A percentile compares a stretch with the other conserved stretches of the same genome.
phyloP scores from a whole-genome alignment of 2,113 vertebrate genomes.

The zebrafish (Danio rerio) region DNA sequence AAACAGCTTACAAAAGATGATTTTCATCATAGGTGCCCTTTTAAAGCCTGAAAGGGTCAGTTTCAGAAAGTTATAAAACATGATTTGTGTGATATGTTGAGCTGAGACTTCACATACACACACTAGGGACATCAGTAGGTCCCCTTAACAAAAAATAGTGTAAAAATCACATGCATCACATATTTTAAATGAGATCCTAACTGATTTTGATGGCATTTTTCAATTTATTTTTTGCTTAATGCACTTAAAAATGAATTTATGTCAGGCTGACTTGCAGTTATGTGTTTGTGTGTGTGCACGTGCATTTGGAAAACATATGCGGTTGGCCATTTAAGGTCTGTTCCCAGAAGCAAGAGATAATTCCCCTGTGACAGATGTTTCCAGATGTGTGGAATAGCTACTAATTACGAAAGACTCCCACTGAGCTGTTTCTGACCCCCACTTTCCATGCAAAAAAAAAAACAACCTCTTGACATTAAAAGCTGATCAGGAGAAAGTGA shows the following conservation, averaged over 20 bases:
- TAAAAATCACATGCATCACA: too few species aligned
- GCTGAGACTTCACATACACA: too few species aligned
- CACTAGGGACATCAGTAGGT: too few species aligned
- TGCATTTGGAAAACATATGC: conserved; percentile 52
- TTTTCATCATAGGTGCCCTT: too few species aligned
- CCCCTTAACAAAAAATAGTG: too few species aligned
- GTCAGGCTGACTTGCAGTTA: conserved; percentile 15
- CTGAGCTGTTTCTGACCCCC: conserved; percentile 45
- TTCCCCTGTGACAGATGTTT: conserved; percentile 53
- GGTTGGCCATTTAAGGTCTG: conserved; percentile 33
- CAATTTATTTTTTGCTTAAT: not conserved
- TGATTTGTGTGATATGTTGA: too few species aligned
- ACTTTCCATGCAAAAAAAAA: not conserved
- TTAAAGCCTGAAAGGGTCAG: too few species aligned
- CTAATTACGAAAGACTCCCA: conserved; percentile 62
- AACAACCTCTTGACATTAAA: conserved; percentile 12
- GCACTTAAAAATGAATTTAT: conserved; percentile 21
- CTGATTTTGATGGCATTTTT: not conserved
- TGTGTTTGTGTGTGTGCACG: conserved; percentile 40
- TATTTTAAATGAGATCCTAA: not conserved
- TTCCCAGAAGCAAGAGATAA: conserved; percentile 56
- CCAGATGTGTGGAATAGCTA: conserved; percentile 59
- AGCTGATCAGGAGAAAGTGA: conserved; percentile 17
- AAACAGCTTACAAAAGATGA: too few species aligned
- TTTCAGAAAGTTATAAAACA: too few species aligned